phyloP scores from a whole-genome alignment of 2,888 invertebrate species.

The Cactoblastis cactorum region DNA sequence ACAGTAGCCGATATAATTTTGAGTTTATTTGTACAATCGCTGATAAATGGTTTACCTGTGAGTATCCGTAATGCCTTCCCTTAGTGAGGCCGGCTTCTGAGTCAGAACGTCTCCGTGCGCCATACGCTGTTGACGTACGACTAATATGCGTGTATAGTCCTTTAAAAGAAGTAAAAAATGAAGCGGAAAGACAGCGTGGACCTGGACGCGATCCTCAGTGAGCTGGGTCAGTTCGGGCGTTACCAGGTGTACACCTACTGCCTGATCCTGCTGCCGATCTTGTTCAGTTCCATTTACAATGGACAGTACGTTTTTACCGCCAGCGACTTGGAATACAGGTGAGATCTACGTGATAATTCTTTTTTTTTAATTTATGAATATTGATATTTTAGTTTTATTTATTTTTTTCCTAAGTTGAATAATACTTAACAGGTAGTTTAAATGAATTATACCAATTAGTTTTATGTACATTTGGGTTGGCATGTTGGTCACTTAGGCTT shows the following conservation, averaged over 20 bases:
- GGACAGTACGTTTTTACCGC: slow-evolving; percentile 76
- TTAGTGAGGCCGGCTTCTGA: neutral
- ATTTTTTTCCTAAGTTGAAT: no score
- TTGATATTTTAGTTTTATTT: no score
- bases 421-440: no score
- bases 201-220: slow-evolving; percentile 53
- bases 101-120: neutral
- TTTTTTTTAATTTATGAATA: no score
- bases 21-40: neutral
- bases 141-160: neutral
- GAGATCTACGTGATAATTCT: no score
- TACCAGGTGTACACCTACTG: slow-evolving; percentile 62
- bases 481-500: no score
- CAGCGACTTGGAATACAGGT: slow-evolving; percentile 70
- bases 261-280: slow-evolving; percentile 61
- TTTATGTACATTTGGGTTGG: no score
- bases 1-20: neutral
- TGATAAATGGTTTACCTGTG: neutral
- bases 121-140: neutral
- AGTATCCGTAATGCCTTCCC: neutral
- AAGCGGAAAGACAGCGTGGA: slow-evolving; percentile 33
- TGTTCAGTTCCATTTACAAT: slow-evolving; percentile 66
- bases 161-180: slow-evolving; percentile 17
- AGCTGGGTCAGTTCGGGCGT: slow-evolving; percentile 65
- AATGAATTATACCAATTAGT: no score